Conservation (phyloP, 2,113 vertebrate species). For the Rhodinocichla rosea region DNA sequence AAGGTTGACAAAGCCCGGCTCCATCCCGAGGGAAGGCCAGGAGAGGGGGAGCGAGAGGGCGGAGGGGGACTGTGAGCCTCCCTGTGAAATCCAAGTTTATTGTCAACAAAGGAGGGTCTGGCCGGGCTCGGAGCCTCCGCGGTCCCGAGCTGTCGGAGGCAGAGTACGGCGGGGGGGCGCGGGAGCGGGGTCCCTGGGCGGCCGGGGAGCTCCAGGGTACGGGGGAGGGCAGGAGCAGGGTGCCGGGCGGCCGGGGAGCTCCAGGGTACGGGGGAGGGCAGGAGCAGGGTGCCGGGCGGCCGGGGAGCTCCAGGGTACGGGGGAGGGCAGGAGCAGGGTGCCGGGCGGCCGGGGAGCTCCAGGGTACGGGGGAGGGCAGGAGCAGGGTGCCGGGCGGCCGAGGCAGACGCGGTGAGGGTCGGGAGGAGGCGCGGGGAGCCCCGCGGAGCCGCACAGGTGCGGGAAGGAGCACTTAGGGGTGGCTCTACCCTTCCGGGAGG, state of each 20-base stretch:
- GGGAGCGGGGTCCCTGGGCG: no score
- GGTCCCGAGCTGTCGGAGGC: not conserved
- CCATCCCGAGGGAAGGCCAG: not conserved
- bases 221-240: not conserved
- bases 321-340: not conserved
- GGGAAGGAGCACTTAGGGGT: not conserved
- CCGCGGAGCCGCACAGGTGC: not conserved
- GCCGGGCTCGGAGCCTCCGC: not conserved
- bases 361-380: not conserved
- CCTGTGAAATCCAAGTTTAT: conserved; percentile 21
- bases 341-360: no score
- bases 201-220: no score
- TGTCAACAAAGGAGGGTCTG: not conserved
- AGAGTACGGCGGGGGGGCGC: not conserved
- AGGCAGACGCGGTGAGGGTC: not conserved
- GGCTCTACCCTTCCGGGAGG: not conserved
- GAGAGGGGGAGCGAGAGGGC: not conserved
- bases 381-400: not conserved
- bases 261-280: not conserved
- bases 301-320: no score
- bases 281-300: not conserved
- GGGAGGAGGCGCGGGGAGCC: not conserved
- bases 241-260: not conserved
- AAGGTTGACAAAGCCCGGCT: not conserved
- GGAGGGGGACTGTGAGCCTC: not conserved